Evolutionary conservation across 2,113 vertebrate species (phyloP), one percentile per base, ranked within the genome.

Genomic region (Syrrhaptes paradoxus): DNA sequence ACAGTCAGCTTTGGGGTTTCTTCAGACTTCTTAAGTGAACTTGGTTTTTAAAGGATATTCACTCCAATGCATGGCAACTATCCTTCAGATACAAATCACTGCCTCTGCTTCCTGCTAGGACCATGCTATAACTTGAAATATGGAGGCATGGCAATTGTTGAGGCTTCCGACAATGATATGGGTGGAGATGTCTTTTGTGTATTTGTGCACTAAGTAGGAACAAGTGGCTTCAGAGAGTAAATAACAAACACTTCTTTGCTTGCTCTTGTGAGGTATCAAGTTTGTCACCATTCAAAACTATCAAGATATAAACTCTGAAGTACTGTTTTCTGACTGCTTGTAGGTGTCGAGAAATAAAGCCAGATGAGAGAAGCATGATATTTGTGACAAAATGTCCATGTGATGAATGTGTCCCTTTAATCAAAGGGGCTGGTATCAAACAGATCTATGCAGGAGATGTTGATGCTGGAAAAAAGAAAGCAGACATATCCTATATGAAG

Each of bases 311-410:
- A 87, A 67, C 31, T 74, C 38, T 74, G 90, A 66, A 74, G 54
- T 65, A 66, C 70, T 58, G 90, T 74, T 90, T 92, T 91, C 48
- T 90, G 61, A 62, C 73, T 89, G 29, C 83, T 94, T 94, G 18
- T 96, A 99, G 99, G 95, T 98, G 98, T 90, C 98, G 98, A 65
- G 98, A 99, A 94, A 98, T 99, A 97, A 98, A 98, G 81, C 97
- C 98, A 4, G 98, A 98, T 18, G 99, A 99, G 86, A 96, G 97
- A 96, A 98, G 98, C 75, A 98, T 99, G 98, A 98, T 99, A 97
- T 99, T 99, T 97, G 99, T 99, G 21, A 99, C 99, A 0, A 99
- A 99, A 75, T 99, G 99, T 88, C 99, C 99, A 0, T 99, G 99
- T 94, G 99, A 99, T 38, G 99, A 99, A 96, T 99, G 99, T 68